Percentiles rank a stretch among this genome's conserved stretches.
These are phyloP conservation scores for Eupsilia transversa DNA, from an alignment of 2,888 invertebrate genomes.

Conservation along the genomic window DNA sequence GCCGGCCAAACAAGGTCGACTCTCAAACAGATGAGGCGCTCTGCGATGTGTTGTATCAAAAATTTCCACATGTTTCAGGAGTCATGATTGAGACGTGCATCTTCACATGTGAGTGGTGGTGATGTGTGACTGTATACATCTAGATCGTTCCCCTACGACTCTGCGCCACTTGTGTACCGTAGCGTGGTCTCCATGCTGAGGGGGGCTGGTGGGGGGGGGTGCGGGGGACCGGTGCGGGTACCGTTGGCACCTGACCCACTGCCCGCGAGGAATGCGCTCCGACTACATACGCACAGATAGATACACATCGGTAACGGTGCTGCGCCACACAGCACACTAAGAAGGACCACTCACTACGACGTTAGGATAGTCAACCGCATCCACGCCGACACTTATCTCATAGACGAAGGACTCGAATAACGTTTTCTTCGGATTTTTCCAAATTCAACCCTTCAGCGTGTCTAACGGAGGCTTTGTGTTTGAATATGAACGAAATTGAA, in stretches of 20 bases:
- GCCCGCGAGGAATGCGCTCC: constrained; percentile 71
- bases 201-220: constrained; percentile 26
- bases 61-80: neutral
- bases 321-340: constrained; percentile 15
- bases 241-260: constrained; percentile 81
- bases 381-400: neutral
- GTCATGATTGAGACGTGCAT: neutral
- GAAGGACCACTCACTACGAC: constrained; percentile 10
- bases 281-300: constrained; percentile 48
- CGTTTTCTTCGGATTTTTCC: neutral
- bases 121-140: constrained; percentile 9
- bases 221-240: constrained; percentile 77
- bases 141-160: constrained; percentile 18
- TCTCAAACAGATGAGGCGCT: too few species aligned
- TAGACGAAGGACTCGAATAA: neutral
- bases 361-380: neutral
- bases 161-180: constrained; percentile 58
- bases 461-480: neutral
- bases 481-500: neutral
- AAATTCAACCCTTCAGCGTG: too few species aligned
- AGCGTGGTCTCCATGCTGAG: constrained; percentile 38
- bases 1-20: too few species aligned
- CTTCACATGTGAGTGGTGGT: neutral
- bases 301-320: constrained; percentile 58
- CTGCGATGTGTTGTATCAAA: too few species aligned